Evolutionary conservation across 2,888 invertebrate genomes (phyloP), one percentile per base, ranked within the genome.

Genomic region (Cosmorhoe ocellata): DNA sequence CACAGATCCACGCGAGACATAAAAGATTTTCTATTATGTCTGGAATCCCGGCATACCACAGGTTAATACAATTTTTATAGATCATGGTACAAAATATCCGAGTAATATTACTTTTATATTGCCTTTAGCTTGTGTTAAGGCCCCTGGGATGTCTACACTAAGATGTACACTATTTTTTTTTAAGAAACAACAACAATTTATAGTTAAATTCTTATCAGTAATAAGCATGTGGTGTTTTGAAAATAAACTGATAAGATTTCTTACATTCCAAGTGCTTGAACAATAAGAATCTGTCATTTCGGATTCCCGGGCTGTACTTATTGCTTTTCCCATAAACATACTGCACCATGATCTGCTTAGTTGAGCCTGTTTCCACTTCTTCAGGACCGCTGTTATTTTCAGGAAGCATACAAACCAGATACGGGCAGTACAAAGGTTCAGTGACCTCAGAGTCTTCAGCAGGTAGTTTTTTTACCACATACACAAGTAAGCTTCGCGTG

Each of bases 251-350:
- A 45, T 27, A 36, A 42, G 10, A 26, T 5, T 62, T 84, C 92
- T 91, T 89, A 95, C 96, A 93, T 83, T 96, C 95, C 74, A 95
- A 93, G 83, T 96, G 96, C 48, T 94, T 93, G 37, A 96, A 88
- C 14, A 96, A 79, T 33, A 96, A 74, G 64, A 96, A 93, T 74
- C 95, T 93, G 59, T 95, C 94, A 70, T 92, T 84, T 46, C 88
- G 67, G 61, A 86, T 81, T 53, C 90, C 90, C 1, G 89, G 90
- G 46, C 87, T 88, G 61, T 89, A 90, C 59, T 89, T 87, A 55
- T 88, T 83, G 51, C 84, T 89, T 55, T 90, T 93, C 31, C 92
- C 93, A 69, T 95, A 94, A 7, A 95, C 89, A 91, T 96, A 96
- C 71, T 96, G 96, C 42, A 94, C 91, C 92, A 96, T 93, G 26